Evolutionary conservation across 2,888 invertebrate species (phyloP).

Genomic region (Clostera curtula): DNA sequence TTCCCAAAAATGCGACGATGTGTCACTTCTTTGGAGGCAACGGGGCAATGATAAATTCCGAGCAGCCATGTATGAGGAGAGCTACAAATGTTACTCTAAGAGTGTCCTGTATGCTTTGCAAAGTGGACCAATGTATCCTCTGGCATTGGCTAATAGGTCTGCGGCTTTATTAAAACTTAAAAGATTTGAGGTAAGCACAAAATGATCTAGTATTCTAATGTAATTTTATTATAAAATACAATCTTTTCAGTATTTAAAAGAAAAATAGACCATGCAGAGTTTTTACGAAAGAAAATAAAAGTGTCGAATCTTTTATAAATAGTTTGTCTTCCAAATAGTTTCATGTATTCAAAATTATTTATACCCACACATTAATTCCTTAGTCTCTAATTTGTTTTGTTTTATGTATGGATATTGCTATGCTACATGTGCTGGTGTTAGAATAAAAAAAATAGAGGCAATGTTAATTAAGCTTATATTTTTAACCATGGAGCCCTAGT

Average conservation of each 20-base stretch:
- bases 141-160: slow-evolving; percentile 81
- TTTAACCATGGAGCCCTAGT: too few relatives aligned
- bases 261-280: neutral
- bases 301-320: too few relatives aligned
- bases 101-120: slow-evolving; percentile 76
- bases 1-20: slow-evolving; percentile 47
- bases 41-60: slow-evolving; percentile 77
- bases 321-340: too few relatives aligned
- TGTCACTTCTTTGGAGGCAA: slow-evolving; percentile 56
- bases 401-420: too few relatives aligned
- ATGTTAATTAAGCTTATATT: too few relatives aligned
- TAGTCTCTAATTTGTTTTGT: too few relatives aligned
- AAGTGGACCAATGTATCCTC: slow-evolving; percentile 70
- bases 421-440: too few relatives aligned
- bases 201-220: too few relatives aligned
- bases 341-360: too few relatives aligned
- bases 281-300: neutral
- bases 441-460: too few relatives aligned
- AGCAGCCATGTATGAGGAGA: slow-evolving; percentile 62
- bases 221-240: too few relatives aligned
- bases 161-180: slow-evolving; percentile 77
- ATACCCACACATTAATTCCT: too few relatives aligned
- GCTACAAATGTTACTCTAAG: slow-evolving; percentile 76
- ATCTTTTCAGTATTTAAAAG: neutral
- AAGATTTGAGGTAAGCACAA: slow-evolving; percentile 68